phyloP scores from a whole-genome alignment of 2,888 invertebrate genomes.

The Nomada fucata region DNA sequence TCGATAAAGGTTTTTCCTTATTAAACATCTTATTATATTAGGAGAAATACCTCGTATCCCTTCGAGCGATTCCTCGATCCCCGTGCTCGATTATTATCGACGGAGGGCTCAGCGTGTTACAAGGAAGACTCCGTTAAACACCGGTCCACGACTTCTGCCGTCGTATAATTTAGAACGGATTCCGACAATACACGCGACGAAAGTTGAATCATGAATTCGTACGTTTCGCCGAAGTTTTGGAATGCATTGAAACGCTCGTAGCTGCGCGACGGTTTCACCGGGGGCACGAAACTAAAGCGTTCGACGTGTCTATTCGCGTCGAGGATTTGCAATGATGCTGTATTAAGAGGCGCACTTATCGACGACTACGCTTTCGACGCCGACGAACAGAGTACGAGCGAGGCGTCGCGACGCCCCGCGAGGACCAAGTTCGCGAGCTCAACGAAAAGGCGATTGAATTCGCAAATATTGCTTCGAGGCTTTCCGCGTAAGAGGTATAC shows the following conservation, averaged over 20 bases:
- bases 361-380: conserved; percentile 50
- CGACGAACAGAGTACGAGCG: conserved; percentile 21
- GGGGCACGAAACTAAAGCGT: conserved; percentile 32
- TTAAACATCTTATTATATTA: conserved; percentile 24
- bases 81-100: conserved; percentile 43
- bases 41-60: neutral
- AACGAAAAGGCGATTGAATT: conserved; percentile 62
- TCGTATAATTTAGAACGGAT: conserved; percentile 48
- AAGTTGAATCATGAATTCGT: conserved; percentile 69
- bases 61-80: neutral
- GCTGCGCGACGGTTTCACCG: conserved; percentile 19
- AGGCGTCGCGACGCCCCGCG: neutral
- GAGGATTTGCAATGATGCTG: conserved; percentile 40
- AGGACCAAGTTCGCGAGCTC: conserved; percentile 39
- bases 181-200: conserved; percentile 40
- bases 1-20: conserved; percentile 8
- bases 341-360: conserved; percentile 63
- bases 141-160: conserved; percentile 19
- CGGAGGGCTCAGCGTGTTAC: neutral
- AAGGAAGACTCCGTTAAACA: conserved; percentile 26
- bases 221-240: conserved; percentile 62
- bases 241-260: conserved; percentile 42
- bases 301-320: conserved; percentile 11
- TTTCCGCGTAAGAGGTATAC: conserved; percentile 45
- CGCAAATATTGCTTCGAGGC: conserved; percentile 68